phyloP scores from a whole-genome alignment of 2,797 vertebrate genomes.

The Chaetophractus vellerosus region DNA sequence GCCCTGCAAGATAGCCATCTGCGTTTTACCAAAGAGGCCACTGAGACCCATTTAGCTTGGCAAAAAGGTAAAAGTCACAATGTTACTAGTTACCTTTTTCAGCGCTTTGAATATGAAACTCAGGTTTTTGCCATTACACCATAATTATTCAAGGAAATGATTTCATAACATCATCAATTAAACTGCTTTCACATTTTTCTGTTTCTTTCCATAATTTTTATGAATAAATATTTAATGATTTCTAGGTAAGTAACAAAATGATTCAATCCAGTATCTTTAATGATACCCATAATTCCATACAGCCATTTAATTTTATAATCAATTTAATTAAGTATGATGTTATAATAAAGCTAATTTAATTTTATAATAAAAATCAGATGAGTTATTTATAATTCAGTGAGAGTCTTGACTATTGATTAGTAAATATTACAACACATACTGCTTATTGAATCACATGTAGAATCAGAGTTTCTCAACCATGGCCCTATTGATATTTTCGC shows the following conservation, averaged over 20 bases:
- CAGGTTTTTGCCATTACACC: background rate
- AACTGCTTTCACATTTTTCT: background rate
- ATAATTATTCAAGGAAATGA: background rate
- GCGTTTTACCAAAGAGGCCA: background rate
- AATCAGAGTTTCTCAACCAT: background rate
- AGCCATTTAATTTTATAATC: background rate
- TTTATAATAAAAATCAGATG: background rate
- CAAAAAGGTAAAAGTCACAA: background rate
- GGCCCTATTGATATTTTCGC: background rate
- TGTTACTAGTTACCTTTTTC: too few relatives aligned
- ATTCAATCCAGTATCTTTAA: background rate
- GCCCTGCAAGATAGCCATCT: background rate
- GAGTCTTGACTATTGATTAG: background rate
- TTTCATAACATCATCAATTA: background rate
- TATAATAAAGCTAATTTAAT: background rate
- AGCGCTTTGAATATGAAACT: background rate
- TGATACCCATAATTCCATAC: background rate
- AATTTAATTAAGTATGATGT: too few relatives aligned
- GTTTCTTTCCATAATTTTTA: background rate
- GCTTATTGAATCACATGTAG: background rate
- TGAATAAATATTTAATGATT: background rate
- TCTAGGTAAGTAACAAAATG: background rate
- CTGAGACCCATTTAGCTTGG: background rate
- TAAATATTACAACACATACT: background rate
- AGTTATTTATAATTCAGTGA: background rate